Conservation (phyloP, 1,140 invertebrate genomes). For the Philotrypesis tridentata region DNA sequence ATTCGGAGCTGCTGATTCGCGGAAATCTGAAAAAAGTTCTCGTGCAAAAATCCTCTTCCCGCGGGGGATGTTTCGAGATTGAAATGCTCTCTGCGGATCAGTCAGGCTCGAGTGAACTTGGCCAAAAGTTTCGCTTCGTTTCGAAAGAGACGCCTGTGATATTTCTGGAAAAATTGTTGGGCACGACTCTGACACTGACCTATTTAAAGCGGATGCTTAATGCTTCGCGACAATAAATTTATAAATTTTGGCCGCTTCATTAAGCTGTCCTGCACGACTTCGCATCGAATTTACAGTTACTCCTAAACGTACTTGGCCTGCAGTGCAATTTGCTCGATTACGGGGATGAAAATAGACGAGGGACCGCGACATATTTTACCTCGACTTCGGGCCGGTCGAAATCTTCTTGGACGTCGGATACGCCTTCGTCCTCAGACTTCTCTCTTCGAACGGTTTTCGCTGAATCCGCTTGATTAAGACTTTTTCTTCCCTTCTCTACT, state of each 20-base stretch:
- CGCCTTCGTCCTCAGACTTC: too few species aligned
- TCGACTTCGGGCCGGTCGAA: not conserved
- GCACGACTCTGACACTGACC: too few species aligned
- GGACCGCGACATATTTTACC: not conserved
- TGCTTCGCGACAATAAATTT: not conserved
- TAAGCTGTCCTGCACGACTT: not conserved
- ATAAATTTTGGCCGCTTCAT: not conserved
- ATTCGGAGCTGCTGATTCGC: not conserved
- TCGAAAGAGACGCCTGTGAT: not conserved
- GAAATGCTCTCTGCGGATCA: not conserved
- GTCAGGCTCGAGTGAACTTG: not conserved
- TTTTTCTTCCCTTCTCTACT: too few species aligned
- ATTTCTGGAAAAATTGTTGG: not conserved
- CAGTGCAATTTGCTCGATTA: not conserved
- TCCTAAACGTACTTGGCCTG: not conserved
- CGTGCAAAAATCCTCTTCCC: not conserved
- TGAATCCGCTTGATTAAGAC: too few species aligned
- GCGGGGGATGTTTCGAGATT: not conserved
- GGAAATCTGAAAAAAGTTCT: not conserved
- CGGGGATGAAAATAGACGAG: not conserved
- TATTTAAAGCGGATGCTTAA: too few species aligned
- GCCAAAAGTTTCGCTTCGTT: not conserved
- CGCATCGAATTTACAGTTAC: not conserved
- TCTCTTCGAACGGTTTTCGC: too few species aligned
- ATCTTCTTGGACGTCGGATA: too few species aligned